phyloP scores from a whole-genome alignment of 2,888 invertebrate genomes.

The Melieria crassipennis region DNA sequence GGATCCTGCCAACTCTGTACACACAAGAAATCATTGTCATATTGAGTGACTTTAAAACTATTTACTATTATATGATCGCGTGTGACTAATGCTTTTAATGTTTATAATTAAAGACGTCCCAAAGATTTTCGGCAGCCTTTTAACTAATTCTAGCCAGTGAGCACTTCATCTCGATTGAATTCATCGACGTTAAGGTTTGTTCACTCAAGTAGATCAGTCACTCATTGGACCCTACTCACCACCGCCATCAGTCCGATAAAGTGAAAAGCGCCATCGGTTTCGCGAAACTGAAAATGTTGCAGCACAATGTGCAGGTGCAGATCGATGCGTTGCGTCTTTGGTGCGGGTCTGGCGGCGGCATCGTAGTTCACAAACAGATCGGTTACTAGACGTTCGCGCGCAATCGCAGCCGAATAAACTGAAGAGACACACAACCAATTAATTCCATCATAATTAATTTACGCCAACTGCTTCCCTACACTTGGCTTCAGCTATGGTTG shows the following conservation, averaged over 20 bases:
- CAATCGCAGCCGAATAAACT: constrained; percentile 32
- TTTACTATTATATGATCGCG: background rate
- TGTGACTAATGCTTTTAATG: too few relatives aligned
- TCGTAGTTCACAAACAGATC: constrained; percentile 45
- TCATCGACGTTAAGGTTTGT: too few relatives aligned
- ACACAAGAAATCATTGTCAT: background rate
- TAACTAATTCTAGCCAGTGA: too few relatives aligned
- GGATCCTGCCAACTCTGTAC: constrained; percentile 77
- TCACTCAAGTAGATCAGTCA: too few relatives aligned
- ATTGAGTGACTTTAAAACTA: background rate
- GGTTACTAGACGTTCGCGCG: constrained; percentile 39
- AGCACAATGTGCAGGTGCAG: constrained; percentile 41
- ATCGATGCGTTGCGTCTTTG: constrained; percentile 35
- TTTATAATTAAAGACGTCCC: too few relatives aligned
- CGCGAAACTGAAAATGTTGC: constrained; percentile 44
- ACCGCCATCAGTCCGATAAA: constrained; percentile 45
- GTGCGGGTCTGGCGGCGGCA: constrained; percentile 40
- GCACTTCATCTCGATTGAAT: too few relatives aligned
- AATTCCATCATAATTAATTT: too few relatives aligned
- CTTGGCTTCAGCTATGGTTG: too few relatives aligned
- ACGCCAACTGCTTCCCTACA: too few relatives aligned
- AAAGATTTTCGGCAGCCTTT: too few relatives aligned
- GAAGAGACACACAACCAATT: background rate
- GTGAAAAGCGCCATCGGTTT: constrained; percentile 44
- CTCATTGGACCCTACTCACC: constrained; percentile 32